These are phyloP conservation scores for Drosophila dunni DNA, from an alignment of 1,140 invertebrate genomes.

Conservation along the genomic window DNA sequence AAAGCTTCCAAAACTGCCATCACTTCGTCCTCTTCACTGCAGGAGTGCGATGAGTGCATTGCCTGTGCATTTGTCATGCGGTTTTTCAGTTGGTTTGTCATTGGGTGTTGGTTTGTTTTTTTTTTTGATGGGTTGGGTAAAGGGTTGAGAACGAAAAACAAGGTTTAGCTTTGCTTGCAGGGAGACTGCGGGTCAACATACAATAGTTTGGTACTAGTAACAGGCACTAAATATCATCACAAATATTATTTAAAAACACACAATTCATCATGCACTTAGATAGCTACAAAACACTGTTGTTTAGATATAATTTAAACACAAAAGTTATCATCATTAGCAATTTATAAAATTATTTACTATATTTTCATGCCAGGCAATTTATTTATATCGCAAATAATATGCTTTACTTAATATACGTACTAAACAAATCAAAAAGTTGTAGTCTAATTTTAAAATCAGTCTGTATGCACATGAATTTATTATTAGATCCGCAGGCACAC, in stretches of 20 bases:
- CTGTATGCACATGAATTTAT: constrained; percentile 48
- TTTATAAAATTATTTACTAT: constrained; percentile 9
- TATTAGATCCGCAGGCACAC: constrained; percentile 52
- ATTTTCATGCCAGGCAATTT: constrained; percentile 43
- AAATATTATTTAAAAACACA: constrained; percentile 43
- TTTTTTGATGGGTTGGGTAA: background rate
- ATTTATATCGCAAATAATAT: constrained; percentile 1
- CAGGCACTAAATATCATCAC: constrained; percentile 33
- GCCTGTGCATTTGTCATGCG: constrained; percentile 39
- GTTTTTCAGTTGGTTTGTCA: constrained; percentile 7
- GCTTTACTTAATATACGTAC: constrained; percentile 15
- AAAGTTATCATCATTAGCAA: constrained; percentile 44
- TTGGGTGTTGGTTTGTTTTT: too few species aligned
- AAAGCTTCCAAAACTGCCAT: constrained; percentile 65
- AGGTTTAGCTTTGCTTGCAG: constrained; percentile 37
- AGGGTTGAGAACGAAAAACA: constrained; percentile 28
- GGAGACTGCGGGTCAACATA: constrained; percentile 8
- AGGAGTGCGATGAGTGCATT: constrained; percentile 72
- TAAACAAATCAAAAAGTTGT: constrained; percentile 18
- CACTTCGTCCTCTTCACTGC: constrained; percentile 78
- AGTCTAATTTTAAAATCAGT: constrained; percentile 53
- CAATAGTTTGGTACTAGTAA: constrained; percentile 19
- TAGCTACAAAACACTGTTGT: constrained; percentile 24
- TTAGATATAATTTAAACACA: constrained; percentile 48
- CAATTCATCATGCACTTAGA: constrained; percentile 66